Base-by-base conservation (phyloP, 1,140 invertebrate genomes). In the Drosophila lini region DNA sequence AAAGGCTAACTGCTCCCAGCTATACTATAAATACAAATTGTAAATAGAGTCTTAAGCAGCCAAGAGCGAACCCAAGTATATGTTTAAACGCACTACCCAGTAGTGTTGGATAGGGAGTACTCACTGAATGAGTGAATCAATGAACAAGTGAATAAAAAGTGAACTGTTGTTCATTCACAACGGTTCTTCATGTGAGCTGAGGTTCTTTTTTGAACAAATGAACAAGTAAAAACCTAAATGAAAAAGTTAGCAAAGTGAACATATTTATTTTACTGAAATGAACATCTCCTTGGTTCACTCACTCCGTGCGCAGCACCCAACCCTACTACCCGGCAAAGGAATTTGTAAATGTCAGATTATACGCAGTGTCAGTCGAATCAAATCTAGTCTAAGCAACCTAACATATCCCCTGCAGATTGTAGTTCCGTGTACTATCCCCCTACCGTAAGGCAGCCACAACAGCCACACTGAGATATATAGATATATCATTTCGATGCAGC, bases 21-120 rank as follows among this genome's bases (percentile, higher is more conserved):
- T 71, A 71, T 80, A 89, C 82, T 71, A 71, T 80, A 89, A 89
- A 84, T 80, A 89, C 78, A 78, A 89, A 89, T 81, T 89, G 84
- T 89, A 89, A 89, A 89, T 89, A 89, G 74, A 89, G 84, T 89
- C 80, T 88, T 89, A 73, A 89, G 86, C 81, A 88, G 81, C 81
- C 45, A 62, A 67, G 74, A 80, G 57, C 55, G 19, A 69, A 70
- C 65, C 78, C 79, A 89, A 84, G 68, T 80, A 69, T 88, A 84
- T 84, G 84, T 89, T 74, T 88, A 88, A 80, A 53, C 50, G 65
- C 36, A 69, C 28, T 61, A 64, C 56, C 56, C 61, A 32, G 52
- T 38, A 38, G 52, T 55, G 52, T 50, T 31, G 47, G 28, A 3
- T 10, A 36, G 0, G 19, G 19, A 38, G 36, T 25, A 4, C 34